phyloP scores from a whole-genome alignment of 2,113 vertebrate species.

The Amphiprion percula region DNA sequence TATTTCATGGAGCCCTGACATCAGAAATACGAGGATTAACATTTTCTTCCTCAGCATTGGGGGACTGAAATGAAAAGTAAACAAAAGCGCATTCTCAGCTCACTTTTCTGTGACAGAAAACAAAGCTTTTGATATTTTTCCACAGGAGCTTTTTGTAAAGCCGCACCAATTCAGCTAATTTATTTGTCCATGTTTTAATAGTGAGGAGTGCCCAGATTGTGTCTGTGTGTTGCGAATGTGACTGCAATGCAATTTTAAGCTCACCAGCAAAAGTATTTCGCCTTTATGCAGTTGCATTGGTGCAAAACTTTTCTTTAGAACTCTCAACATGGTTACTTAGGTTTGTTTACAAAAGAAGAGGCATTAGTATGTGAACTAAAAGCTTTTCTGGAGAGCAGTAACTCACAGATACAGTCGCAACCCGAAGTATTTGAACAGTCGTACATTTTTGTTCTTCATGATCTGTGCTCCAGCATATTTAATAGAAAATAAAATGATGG shows the following conservation, averaged over 20 bases:
- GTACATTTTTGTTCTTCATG: neutral
- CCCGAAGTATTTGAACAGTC: neutral
- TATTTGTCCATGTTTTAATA: conserved; percentile 33
- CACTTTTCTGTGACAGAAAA: conserved; percentile 37
- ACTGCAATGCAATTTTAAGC: neutral
- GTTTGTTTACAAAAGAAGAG: conserved; percentile 25
- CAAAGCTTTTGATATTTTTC: conserved; percentile 43
- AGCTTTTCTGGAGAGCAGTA: neutral
- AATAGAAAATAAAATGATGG: neutral
- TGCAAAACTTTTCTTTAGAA: conserved; percentile 22
- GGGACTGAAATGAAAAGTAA: conserved; percentile 52
- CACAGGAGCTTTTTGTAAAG: conserved; percentile 1
- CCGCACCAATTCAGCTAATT: conserved; percentile 38
- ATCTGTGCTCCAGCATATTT: neutral
- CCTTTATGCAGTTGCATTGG: conserved; percentile 16
- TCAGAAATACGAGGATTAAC: conserved; percentile 67
- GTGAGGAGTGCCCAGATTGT: conserved; percentile 15
- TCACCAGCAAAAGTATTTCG: neutral
- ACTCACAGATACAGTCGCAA: neutral
- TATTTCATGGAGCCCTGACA: conserved; percentile 76
- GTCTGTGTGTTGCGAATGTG: conserved; percentile 9
- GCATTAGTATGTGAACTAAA: neutral
- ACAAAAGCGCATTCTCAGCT: conserved; percentile 38
- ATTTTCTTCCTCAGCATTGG: conserved; percentile 12
- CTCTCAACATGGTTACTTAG: conserved; percentile 25